These are phyloP conservation scores for Lycopodina hypogea DNA, from an alignment of 37 sponge, comb jelly and placozoan genomes.

Conservation along the genomic window DNA sequence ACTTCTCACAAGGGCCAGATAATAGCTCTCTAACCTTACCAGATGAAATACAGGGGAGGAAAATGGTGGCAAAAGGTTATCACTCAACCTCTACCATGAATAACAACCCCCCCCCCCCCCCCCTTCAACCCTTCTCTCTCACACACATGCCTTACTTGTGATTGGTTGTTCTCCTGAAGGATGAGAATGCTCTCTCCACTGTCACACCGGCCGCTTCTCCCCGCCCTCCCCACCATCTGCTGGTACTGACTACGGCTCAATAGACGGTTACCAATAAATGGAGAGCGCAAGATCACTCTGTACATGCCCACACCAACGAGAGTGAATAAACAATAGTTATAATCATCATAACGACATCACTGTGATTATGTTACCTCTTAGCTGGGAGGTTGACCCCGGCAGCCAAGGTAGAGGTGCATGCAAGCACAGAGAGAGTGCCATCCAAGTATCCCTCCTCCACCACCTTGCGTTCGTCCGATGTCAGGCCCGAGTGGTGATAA, in stretches of 20 bases:
- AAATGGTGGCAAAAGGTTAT: too few relatives aligned
- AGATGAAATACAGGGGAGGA: not conserved
- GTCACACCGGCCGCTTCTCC: conserved; percentile 81
- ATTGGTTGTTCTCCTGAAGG: conserved; percentile 33
- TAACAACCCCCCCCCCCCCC: too few relatives aligned
- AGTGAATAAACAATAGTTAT: not conserved
- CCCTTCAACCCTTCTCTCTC: too few relatives aligned
- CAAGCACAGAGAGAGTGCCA: conserved; percentile 71
- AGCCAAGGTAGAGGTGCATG: conserved; percentile 93
- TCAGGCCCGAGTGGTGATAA: conserved; percentile 94
- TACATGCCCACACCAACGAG: not conserved
- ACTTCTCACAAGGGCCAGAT: conserved; percentile 53
- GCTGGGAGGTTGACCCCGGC: conserved; percentile 98
- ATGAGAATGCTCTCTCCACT: conserved; percentile 84
- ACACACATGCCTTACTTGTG: conserved; percentile 60
- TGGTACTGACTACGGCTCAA: conserved; percentile 81
- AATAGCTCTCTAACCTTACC: conserved; percentile 55
- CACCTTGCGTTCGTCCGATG: conserved; percentile 82
- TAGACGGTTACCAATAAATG: conserved; percentile 75
- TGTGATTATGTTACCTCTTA: too few relatives aligned
- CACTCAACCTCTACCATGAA: too few relatives aligned
- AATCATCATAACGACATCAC: not conserved
- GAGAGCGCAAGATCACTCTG: conserved; percentile 90
- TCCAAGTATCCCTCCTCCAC: conserved; percentile 81
- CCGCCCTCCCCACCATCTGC: conserved; percentile 96